Evolutionary conservation across 1,140 invertebrate species (phyloP), one percentile per base, ranked within the genome.

Genomic region (Tetramorium parvispinum): DNA sequence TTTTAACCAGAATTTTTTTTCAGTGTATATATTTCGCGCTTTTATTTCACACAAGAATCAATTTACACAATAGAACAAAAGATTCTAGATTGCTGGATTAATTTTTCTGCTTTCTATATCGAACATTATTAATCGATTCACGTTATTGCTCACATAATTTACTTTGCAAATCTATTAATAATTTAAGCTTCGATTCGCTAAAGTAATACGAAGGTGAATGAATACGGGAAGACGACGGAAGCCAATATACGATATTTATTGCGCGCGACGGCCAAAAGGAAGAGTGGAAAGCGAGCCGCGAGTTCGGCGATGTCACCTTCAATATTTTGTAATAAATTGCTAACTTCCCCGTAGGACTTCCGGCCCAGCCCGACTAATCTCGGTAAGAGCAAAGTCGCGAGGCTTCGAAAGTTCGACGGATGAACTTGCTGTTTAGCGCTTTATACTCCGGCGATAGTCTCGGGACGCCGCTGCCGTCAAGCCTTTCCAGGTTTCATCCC

Each of bases 311-410:
- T 55, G 82, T 85, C 82, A 78, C 21, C 59, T 68, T 87, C 79
- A 87, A 91, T 92, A 91, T 91, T 91, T 91, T 88, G 85, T 88
- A 90, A 92, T 91, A 88, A 91, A 91, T 91, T 89, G 87, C 88
- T 13, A 91, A 92, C 85, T 91, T 91, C 71, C 49, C 21, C 73
- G 46, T 66, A 73, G 40, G 79, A 70, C n/a, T 5, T 43, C 18
- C 57, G 46, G 51, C 51, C 37, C 27, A 16, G 55, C 63, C 51
- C 57, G 32, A 86, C 86, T 86, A 90, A 88, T 90, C 90, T 89
- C 46, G 27, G 85, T 89, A 91, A 90, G 85, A 91, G 87, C 87
- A 87, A 92, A 91, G 91, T 91, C 89, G 71, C 68, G 78, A 70
- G 61, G 75, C 71, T 83, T 78, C 85, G 77, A 89, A 89, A 92